Base-by-base conservation (phyloP, 1,140 invertebrate species). In the Bombus ignitus region DNA sequence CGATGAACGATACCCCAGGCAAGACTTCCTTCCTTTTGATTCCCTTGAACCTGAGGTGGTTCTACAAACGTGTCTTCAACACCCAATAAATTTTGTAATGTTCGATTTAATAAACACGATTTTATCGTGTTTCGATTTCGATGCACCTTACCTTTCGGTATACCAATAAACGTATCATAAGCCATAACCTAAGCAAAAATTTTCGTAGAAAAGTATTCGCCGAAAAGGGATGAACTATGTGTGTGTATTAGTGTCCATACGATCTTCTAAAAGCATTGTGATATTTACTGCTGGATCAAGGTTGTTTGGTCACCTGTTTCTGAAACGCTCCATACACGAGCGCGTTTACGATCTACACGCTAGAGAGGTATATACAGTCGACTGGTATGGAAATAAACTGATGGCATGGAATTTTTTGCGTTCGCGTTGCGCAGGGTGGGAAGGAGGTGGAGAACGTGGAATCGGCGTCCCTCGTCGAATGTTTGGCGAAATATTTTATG, bases 401-500 rank as follows among this genome's bases (percentile, higher is more conserved):
- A 42, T 42, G 66, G 75, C 25, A 42, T 65, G 18, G 22, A 42
- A 77, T 88, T 85, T 88, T 88, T 88, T 85, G 74, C 72, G 5
- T 39, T 13, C 53, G n/a, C 42, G 47, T 57, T 59, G 47, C 35
- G 47, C 28, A 4, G 6, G 35, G 66, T 35, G 18, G 18, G 65
- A 32, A 68, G 65, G 32, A 35, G 65, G 18, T 0, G 18, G 66
- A 25, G 35, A 82, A 62, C 62, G 62, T 71, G 28, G 72, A 85
- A 77, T 83, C 88, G 84, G 59, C 76, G 62, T 83, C 87, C 66
- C 80, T 71, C 37, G 66, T 73, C 85, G 87, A 86, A 86, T 89
- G 88, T 83, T 89, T 83, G 76, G 76, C 73, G 66, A 81, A 89
- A 89, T 89, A 89, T 89, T 89, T 89, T 89, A 89, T 78, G 75